phyloP scores from a whole-genome alignment of 2,113 vertebrate species.

The Lutjanus erythropterus region DNA sequence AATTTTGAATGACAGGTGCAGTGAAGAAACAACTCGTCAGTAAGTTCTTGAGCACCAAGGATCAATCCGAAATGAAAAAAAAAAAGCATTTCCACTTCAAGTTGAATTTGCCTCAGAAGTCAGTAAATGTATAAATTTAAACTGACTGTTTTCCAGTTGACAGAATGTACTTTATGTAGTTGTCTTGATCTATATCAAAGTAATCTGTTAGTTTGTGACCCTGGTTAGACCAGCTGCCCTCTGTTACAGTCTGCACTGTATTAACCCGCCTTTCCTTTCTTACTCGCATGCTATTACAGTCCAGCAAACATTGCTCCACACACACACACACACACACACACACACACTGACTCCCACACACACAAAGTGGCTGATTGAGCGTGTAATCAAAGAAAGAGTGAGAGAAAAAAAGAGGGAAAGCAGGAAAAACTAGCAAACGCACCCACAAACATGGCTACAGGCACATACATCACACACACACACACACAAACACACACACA shows the following conservation, averaged over 20 bases:
- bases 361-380: conserved; percentile 38
- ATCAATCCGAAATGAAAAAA: not conserved
- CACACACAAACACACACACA: not conserved
- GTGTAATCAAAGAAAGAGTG: conserved; percentile 25
- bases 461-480: not conserved
- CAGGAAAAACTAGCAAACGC: not conserved
- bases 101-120: not conserved
- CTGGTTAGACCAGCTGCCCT: not conserved
- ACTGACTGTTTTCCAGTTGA: not conserved
- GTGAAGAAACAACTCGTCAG: not conserved
- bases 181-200: conserved; percentile 27
- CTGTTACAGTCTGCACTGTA: not conserved
- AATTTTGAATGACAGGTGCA: not conserved
- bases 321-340: not conserved
- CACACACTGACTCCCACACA: not conserved
- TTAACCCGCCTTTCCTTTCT: not conserved
- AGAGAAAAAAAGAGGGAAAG: not conserved
- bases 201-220: conserved; percentile 34
- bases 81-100: not conserved
- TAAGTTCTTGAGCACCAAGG: not conserved
- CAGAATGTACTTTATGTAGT: not conserved
- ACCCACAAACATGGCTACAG: not conserved
- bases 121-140: not conserved
- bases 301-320: too few species aligned
- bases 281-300: not conserved